Conservation (phyloP, 2,113 vertebrate genomes). For the Cricetomys ansorgei region DNA sequence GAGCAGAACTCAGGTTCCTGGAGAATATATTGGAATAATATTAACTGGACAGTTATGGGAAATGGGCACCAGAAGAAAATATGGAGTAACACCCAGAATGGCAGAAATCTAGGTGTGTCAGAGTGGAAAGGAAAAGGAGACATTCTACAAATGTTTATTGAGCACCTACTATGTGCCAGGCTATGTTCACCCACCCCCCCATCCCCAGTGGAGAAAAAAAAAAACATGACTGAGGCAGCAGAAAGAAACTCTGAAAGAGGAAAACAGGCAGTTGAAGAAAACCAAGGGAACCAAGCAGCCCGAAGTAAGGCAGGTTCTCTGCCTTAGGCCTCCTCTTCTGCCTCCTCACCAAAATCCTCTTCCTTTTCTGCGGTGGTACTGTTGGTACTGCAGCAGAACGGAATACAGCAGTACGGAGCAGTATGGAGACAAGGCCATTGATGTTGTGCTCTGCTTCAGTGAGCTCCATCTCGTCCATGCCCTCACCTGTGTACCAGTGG, state of each 20-base stretch:
- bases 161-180: slow-evolving; percentile 66
- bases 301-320: not conserved
- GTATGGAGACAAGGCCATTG: slow-evolving; percentile 95
- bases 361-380: slow-evolving; percentile 96
- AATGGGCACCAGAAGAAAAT: not conserved
- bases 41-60: slow-evolving; percentile 41
- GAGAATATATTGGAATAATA: not conserved
- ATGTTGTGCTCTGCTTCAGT: slow-evolving; percentile 96
- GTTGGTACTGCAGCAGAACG: too few relatives aligned
- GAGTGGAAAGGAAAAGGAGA: slow-evolving; percentile 72
- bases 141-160: slow-evolving; percentile 80
- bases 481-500: slow-evolving; percentile 96
- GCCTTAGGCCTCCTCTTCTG: slow-evolving; percentile 91
- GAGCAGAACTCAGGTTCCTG: not conserved
- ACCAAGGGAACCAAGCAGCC: slow-evolving; percentile 23
- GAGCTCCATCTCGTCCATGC: slow-evolving; percentile 98
- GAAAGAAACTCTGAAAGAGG: slow-evolving; percentile 50
- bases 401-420: too few relatives aligned
- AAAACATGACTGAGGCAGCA: slow-evolving; percentile 47
- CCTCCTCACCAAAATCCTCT: slow-evolving; percentile 94
- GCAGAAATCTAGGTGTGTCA: slow-evolving; percentile 55
- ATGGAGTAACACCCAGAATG: slow-evolving; percentile 4
- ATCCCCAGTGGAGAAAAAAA: not conserved
- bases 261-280: not conserved
- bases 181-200: slow-evolving; percentile 63